Conservation (phyloP, 2,113 vertebrate species). For the Origma solitaria region DNA sequence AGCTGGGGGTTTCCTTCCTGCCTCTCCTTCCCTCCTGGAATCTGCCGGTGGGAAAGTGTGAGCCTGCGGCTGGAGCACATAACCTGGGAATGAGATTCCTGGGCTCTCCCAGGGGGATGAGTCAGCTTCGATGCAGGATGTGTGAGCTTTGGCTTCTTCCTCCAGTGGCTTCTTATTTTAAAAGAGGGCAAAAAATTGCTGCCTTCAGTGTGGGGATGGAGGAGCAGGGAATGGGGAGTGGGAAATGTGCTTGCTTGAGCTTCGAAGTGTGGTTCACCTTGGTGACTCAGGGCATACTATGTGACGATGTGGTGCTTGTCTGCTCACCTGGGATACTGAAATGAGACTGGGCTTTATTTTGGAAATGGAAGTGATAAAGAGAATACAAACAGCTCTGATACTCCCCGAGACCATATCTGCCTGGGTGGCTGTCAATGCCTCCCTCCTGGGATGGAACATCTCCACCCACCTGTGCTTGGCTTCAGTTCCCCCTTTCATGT, state of each 20-base stretch:
- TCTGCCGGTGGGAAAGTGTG: not conserved
- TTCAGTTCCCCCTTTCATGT: fast-evolving
- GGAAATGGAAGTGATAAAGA: not conserved
- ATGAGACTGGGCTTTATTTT: not conserved
- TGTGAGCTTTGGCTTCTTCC: not conserved
- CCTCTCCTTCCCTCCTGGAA: not conserved
- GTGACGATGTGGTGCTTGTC: fast-evolving
- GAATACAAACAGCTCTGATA: not conserved
- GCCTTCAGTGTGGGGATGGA: not conserved
- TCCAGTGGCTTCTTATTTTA: not conserved
- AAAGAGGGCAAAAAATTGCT: not conserved
- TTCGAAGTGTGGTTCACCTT: not conserved
- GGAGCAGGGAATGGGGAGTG: not conserved
- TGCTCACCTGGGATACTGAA: not conserved
- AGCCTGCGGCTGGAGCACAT: not conserved
- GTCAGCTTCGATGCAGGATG: not conserved
- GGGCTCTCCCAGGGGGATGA: not conserved
- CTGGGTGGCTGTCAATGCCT: not conserved
- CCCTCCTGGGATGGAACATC: not conserved
- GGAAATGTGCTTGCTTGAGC: not conserved
- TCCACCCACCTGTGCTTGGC: not conserved
- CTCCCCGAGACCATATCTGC: fast-evolving
- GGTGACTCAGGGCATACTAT: fast-evolving
- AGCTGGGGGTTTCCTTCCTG: conserved; percentile 24
- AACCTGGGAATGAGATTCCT: not conserved